phyloP scores from a whole-genome alignment of 1,140 invertebrate species.

The Zaprionus camerounensis region DNA sequence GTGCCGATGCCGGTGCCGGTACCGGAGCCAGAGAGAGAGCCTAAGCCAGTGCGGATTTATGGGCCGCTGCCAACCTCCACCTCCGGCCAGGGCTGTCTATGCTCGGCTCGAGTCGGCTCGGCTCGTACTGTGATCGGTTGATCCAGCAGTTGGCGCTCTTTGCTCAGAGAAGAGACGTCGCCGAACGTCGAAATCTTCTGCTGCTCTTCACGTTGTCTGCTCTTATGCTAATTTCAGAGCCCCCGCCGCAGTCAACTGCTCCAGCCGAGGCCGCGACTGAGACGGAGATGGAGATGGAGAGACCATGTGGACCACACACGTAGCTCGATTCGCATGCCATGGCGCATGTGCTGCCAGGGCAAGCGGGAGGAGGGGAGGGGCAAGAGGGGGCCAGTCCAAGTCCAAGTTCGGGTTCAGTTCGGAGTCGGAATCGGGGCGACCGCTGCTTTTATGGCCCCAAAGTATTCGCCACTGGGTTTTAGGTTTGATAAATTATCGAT shows the following conservation, averaged over 20 bases:
- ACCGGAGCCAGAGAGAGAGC: neutral
- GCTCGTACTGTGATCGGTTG: conserved; percentile 4
- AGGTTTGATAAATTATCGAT: conserved; percentile 81
- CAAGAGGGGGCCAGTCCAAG: neutral
- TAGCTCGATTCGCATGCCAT: conserved; percentile 64
- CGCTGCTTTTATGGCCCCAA: conserved; percentile 56
- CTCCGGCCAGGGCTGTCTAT: conserved; percentile 18
- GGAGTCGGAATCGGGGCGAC: neutral
- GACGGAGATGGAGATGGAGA: conserved; percentile 7
- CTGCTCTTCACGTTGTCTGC: conserved; percentile 47
- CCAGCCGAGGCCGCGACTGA: conserved; percentile 13
- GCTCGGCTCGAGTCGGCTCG: conserved; percentile 9
- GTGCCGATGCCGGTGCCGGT: conserved; percentile 26
- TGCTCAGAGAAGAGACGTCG: conserved; percentile 26
- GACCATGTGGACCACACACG: conserved; percentile 74
- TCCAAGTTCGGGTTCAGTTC: neutral
- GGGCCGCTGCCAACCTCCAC: conserved; percentile 40
- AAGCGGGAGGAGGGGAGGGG: too few species aligned
- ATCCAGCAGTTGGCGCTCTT: conserved; percentile 46
- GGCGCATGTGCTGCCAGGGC: neutral
- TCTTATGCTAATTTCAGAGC: conserved; percentile 77
- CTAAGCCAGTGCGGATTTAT: conserved; percentile 55
- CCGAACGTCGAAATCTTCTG: conserved; percentile 23
- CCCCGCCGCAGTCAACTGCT: conserved; percentile 24
- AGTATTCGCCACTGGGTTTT: conserved; percentile 81